Evolutionary conservation across 2,888 invertebrate species (phyloP).

Genomic region (Pristionchus exspectatus): DNA sequence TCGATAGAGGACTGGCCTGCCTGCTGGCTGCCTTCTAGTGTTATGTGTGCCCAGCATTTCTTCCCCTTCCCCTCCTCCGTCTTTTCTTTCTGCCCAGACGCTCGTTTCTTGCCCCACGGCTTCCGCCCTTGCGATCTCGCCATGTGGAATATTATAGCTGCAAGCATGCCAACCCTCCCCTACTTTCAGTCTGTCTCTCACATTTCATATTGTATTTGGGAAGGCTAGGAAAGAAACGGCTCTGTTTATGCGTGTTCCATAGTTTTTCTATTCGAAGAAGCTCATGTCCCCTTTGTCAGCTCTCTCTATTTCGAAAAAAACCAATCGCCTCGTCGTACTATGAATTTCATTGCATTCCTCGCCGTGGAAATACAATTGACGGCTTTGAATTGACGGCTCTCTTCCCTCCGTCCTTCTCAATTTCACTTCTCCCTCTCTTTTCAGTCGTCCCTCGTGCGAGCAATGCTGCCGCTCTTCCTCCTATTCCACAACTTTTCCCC

Average conservation of each 20-base stretch:
- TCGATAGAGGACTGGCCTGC: constrained; percentile 37
- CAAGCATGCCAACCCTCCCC: too few relatives aligned
- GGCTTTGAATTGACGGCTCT: neutral
- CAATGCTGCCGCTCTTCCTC: constrained; percentile 28
- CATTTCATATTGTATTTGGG: too few relatives aligned
- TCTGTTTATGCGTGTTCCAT: too few relatives aligned
- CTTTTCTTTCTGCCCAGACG: neutral
- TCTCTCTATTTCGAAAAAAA: too few relatives aligned
- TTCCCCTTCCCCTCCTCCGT: neutral
- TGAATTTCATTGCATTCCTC: neutral
- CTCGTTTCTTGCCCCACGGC: neutral
- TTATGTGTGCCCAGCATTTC: constrained; percentile 5
- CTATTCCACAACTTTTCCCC: constrained; percentile 44
- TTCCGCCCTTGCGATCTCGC: neutral
- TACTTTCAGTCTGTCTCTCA: too few relatives aligned
- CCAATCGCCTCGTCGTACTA: too few relatives aligned
- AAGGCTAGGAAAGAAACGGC: too few relatives aligned
- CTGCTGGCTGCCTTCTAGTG: constrained; percentile 17
- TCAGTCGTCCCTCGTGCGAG: constrained; percentile 1
- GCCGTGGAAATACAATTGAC: too few relatives aligned
- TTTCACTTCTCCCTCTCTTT: constrained; percentile 16
- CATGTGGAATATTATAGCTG: too few relatives aligned
- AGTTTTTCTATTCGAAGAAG: too few relatives aligned
- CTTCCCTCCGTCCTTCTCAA: neutral
- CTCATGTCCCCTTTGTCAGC: too few relatives aligned